Base-by-base conservation (phyloP, 2,113 vertebrate species). In the Rattus norvegicus region DNA sequence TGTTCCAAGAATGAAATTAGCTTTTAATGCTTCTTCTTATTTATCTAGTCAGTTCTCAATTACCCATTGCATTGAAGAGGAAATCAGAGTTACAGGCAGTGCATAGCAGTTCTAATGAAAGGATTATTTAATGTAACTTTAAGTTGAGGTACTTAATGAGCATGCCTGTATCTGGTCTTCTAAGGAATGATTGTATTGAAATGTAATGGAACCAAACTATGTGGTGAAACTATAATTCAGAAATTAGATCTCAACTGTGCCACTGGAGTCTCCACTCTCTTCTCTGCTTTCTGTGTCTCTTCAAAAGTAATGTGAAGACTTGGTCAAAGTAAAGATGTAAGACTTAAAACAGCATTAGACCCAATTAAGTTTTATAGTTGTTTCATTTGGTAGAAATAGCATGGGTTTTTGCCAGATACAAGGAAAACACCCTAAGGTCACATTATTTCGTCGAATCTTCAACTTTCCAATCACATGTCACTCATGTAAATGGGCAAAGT, bases 1-100 rank as follows among this genome's bases (percentile, higher is more conserved):
- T 97, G 91, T 94, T 97, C 91, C 88, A 97, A 92, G 83, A 96
- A 90, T 97, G 91, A 95, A 97, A 97, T 97, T 96, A 97, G 87
- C 75, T 96, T 95, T 97, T 92, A 97, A 84, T 95, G 73, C 26
- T 90, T 94, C 63, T 54, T 97, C 75, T 96, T 97, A 93, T 93
- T 96, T 95, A 95, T 93, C 72, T 43, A 96, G 76, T 95, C 86
- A 91, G 33, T 95, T 97, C 39, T 94, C 92, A 97, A 83, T 96
- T 97, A 94, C 92, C 70, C 72, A 86, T 92, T 93, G 17, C 47
- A 91, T 88, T 96, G 26, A 96, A 90, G 52, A 76, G 88, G 63
- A 93, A 94, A 85, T 95, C 63, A 87, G 88, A 88, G 65, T 52
- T 92, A 52, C 56, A 7, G 22, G 87, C 49, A 83, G 65, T 92